A percentile compares a stretch with the other conserved stretches of the same genome.
These are phyloP conservation scores for Chionodraco myersi DNA, from an alignment of 2,113 vertebrate species.

Conservation along the genomic window DNA sequence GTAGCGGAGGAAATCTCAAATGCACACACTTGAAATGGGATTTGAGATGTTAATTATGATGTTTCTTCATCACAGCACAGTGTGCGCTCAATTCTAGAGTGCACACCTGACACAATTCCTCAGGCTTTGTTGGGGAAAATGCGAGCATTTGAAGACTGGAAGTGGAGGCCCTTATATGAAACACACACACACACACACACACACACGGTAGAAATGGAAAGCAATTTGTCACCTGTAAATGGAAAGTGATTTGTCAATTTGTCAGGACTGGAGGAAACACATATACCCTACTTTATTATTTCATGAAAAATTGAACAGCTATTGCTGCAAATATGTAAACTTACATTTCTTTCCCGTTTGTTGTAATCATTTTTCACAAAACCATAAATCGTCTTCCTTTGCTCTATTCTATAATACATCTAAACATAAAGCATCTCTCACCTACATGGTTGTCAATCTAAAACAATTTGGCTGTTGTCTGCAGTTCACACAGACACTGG, in stretches of 20 bases:
- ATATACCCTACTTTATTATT: slow-evolving; percentile 55
- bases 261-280: slow-evolving; percentile 54
- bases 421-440: slow-evolving; percentile 31
- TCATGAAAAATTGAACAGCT: slow-evolving; percentile 60
- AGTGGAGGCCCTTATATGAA: slow-evolving; percentile 34
- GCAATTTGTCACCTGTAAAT: slow-evolving; percentile 47
- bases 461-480: slow-evolving; percentile 27
- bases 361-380: slow-evolving; percentile 35
- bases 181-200: slow-evolving; percentile 24
- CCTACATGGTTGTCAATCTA: slow-evolving; percentile 39
- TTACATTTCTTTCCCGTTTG: slow-evolving; percentile 28
- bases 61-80: slow-evolving; percentile 61
- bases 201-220: slow-evolving; percentile 21
- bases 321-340: slow-evolving; percentile 56
- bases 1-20: slow-evolving; percentile 53
- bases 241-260: slow-evolving; percentile 62
- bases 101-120: slow-evolving; percentile 66
- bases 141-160: slow-evolving; percentile 39
- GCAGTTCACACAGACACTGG: slow-evolving; percentile 32
- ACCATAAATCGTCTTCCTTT: slow-evolving; percentile 31
- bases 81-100: slow-evolving; percentile 45
- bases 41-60: slow-evolving; percentile 79
- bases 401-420: slow-evolving; percentile 16
- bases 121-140: slow-evolving; percentile 27
- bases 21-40: slow-evolving; percentile 52